These are phyloP conservation scores for Aythya baeri DNA, from an alignment of 2,113 vertebrate species.

Conservation along the genomic window DNA sequence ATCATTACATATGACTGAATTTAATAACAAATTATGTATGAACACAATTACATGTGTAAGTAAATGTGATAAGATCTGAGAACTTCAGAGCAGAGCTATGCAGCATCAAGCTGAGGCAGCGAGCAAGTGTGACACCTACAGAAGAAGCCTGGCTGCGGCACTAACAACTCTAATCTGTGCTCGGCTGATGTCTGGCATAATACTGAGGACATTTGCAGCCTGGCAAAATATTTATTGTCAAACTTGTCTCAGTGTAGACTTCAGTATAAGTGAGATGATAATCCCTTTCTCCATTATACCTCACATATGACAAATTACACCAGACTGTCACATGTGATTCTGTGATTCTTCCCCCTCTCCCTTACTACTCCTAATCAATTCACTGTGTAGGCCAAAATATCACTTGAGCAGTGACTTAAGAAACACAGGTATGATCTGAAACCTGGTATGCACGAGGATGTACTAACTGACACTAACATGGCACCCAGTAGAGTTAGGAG, in stretches of 20 bases:
- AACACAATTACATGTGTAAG: background rate
- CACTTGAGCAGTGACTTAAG: background rate
- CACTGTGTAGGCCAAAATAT: background rate
- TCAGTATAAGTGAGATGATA: background rate
- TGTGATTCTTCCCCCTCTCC: background rate
- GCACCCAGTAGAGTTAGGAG: background rate
- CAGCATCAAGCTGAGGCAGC: background rate
- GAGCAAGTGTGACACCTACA: background rate
- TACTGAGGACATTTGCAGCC: background rate
- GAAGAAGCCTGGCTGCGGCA: background rate
- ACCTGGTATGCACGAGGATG: background rate
- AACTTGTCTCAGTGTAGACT: slow-evolving; percentile 30
- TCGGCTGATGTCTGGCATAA: background rate
- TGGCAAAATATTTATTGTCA: slow-evolving; percentile 10
- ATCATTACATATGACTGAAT: slow-evolving; percentile 25
- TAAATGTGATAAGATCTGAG: background rate
- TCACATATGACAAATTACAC: background rate
- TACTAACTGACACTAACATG: background rate
- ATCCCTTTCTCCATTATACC: background rate
- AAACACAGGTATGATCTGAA: background rate
- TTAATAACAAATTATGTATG: background rate
- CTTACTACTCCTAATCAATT: background rate
- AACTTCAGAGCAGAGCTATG: background rate
- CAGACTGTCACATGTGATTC: background rate
- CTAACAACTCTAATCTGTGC: background rate